These are phyloP conservation scores for Watsonalla binaria DNA, from an alignment of 2,888 invertebrate species.

Conservation along the genomic window DNA sequence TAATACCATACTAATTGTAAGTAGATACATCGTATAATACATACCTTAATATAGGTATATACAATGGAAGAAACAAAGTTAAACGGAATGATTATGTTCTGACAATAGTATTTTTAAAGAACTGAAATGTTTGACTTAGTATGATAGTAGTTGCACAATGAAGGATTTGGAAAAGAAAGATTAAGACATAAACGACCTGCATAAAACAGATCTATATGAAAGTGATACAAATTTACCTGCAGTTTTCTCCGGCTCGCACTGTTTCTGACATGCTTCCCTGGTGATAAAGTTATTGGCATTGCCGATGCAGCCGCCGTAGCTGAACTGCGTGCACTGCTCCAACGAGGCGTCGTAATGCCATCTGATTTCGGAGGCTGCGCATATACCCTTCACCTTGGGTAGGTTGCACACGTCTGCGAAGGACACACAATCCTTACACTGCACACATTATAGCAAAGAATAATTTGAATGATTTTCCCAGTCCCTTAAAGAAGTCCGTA, in stretches of 20 bases:
- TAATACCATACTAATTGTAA: no score
- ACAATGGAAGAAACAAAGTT: no score
- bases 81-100: no score
- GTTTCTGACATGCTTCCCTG: slow-evolving; percentile 85
- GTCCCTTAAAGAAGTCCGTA: not conserved
- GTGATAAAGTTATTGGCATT: slow-evolving; percentile 93
- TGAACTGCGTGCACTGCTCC: slow-evolving; percentile 90
- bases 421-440: not conserved
- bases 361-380: slow-evolving; percentile 85
- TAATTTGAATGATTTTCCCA: no score
- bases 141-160: no score
- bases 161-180: no score
- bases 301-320: slow-evolving; percentile 94
- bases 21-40: no score
- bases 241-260: slow-evolving; percentile 80
- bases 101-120: no score
- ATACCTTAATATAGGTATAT: no score
- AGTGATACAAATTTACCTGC: slow-evolving; percentile 74
- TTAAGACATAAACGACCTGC: no score
- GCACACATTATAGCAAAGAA: not conserved
- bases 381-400: slow-evolving; percentile 90
- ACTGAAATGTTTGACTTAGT: no score
- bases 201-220: no score
- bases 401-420: slow-evolving; percentile 85
- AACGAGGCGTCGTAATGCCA: slow-evolving; percentile 91